Conservation (phyloP, 2,888 invertebrate genomes). For the Andrena hattorfiana region DNA sequence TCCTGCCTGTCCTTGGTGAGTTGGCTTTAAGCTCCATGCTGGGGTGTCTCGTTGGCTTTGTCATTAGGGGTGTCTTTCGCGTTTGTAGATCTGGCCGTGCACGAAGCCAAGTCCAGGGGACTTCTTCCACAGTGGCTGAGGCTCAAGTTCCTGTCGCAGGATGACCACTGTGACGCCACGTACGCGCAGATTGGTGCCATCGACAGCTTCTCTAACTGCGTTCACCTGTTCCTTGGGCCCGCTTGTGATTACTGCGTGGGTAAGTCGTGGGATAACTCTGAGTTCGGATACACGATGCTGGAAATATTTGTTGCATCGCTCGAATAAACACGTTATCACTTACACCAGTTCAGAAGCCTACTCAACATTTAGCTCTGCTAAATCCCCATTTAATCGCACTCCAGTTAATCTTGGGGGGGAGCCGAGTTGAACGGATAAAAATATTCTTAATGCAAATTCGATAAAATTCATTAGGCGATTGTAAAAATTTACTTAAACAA, state of each 20-base stretch:
- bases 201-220: constrained; percentile 90
- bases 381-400: too few relatives aligned
- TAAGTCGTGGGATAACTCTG: constrained; percentile 85
- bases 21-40: not conserved
- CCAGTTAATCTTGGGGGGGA: too few relatives aligned
- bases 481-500: too few relatives aligned
- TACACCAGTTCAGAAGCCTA: too few relatives aligned
- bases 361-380: too few relatives aligned
- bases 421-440: too few relatives aligned
- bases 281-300: too few relatives aligned
- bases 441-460: too few relatives aligned
- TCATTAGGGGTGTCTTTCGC: not conserved
- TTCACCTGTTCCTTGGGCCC: constrained; percentile 92
- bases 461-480: too few relatives aligned
- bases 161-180: constrained; percentile 91
- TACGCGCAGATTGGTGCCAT: constrained; percentile 91
- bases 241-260: constrained; percentile 93
- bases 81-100: constrained; percentile 87
- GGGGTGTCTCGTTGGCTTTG: not conserved
- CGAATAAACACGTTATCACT: too few relatives aligned
- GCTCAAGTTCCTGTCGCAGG: constrained; percentile 88
- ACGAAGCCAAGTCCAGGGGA: constrained; percentile 85
- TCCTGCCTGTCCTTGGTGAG: constrained; percentile 87
- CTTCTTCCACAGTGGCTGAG: constrained; percentile 87
- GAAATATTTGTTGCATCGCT: too few relatives aligned